Evolutionary conservation across 2,113 vertebrate species (phyloP).

Genomic region (Microtus montanus): DNA sequence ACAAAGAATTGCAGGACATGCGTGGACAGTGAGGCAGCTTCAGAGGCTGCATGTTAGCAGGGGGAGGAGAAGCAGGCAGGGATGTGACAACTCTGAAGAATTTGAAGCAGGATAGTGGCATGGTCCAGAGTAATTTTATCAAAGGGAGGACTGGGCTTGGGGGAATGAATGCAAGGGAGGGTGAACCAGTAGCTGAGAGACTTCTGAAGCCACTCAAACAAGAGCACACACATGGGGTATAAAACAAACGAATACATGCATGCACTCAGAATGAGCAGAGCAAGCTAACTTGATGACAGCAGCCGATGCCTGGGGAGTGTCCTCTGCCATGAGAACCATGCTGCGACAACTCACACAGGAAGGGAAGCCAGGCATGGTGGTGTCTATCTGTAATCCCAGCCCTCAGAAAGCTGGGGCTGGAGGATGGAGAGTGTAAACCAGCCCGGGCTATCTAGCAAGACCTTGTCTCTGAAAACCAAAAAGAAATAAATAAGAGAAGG

Average conservation of each 20-base stretch:
- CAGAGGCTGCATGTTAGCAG: fast-evolving
- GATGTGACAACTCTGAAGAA: not conserved
- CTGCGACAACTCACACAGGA: not conserved
- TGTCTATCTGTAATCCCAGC: not conserved
- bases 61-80: not conserved
- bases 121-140: not conserved
- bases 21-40: not conserved
- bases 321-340: not conserved
- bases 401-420: not conserved
- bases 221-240: not conserved
- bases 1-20: not conserved
- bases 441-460: not conserved
- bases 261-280: not conserved
- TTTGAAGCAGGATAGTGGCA: not conserved
- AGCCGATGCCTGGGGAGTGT: not conserved
- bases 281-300: not conserved
- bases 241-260: not conserved
- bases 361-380: not conserved
- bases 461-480: not conserved
- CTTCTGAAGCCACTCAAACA: not conserved
- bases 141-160: not conserved
- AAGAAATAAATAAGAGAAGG: not conserved
- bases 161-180: not conserved
- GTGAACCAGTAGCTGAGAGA: not conserved
- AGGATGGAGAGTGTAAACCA: not conserved